Evolutionary conservation across 2,888 invertebrate species (phyloP).

Genomic region (Agrotis puta): DNA sequence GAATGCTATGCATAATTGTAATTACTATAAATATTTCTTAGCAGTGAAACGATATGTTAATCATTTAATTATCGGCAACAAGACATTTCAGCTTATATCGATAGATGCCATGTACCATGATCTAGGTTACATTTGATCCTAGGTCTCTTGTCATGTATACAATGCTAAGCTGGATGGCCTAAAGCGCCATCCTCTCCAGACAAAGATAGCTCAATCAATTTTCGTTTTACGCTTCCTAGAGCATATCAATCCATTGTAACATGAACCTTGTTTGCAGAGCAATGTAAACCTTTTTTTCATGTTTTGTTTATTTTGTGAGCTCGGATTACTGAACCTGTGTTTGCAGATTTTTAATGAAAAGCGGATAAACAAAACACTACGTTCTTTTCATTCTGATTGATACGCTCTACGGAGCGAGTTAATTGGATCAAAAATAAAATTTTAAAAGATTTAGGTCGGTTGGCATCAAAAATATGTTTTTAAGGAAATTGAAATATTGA

Average conservation of each 20-base stretch:
- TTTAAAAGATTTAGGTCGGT: background rate
- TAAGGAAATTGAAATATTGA: background rate
- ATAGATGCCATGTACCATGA: background rate
- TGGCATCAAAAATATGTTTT: background rate
- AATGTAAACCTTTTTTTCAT: conserved; percentile 3
- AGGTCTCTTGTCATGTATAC: background rate
- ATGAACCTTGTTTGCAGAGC: conserved; percentile 21
- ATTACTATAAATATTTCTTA: too few relatives aligned
- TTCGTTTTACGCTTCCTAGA: background rate
- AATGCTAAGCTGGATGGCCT: background rate
- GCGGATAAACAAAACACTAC: conserved; percentile 43
- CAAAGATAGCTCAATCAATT: conserved; percentile 11
- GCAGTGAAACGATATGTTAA: background rate
- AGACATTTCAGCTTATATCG: background rate
- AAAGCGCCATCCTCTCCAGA: background rate
- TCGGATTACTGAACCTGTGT: conserved; percentile 27
- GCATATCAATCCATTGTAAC: conserved; percentile 12
- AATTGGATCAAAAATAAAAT: conserved; percentile 43
- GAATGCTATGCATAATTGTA: too few relatives aligned
- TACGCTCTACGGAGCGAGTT: conserved; percentile 31
- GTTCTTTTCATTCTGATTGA: conserved; percentile 23
- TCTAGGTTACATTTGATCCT: conserved; percentile 1
- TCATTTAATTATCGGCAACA: background rate
- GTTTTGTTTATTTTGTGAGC: conserved; percentile 24
- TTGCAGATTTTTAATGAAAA: conserved; percentile 41